Evolutionary conservation across 2,888 invertebrate species (phyloP), one percentile per base, ranked within the genome.

Genomic region (Thereva unica): DNA sequence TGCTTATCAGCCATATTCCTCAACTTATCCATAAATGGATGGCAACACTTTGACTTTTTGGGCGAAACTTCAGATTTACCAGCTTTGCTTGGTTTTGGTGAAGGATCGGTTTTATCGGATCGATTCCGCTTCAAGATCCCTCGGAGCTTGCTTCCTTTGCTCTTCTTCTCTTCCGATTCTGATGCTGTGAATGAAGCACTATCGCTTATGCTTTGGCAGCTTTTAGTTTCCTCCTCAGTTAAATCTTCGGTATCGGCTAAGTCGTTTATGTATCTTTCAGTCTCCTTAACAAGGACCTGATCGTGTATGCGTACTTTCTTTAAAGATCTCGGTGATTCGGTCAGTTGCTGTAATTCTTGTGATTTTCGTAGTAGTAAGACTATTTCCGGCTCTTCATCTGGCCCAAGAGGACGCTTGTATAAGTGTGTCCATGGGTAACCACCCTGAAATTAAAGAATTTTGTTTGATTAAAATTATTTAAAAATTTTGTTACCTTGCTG

Each of bases 391-490:
- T 82, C 76, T 67, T 82, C 82, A 71, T 80, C 76, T 4, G 78
- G 77, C 41, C 81, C 81, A 34, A 87, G 78, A 0, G 87, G 86
- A 35, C 83, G 84, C 78, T 91, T 91, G 74, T 88, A 84, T 37
- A 92, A 80, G 79, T 91, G 87, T 9, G 92, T 91, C 90, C 91
- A 92, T 72, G 92, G 92, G 76, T 92, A 92, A 53, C 87, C 87
- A 70, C 92, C 92, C 76, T 85, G 40, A 3, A 67, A 69, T 63
- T 37, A 61, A 12, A 12, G 65, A 64, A 64, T 42, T 42, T 53
- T 23, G 5, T 41, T 12, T 2, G 23, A n/a, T 23, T 4, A 44
- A 44, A 44, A 9, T 7, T n/a, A 44, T n/a, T 44, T 44, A 3
- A 44, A 44, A 1, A 34, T 50, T 1, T 50, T 50, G 23, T 35